These are phyloP conservation scores for Halichoeres trimaculatus DNA, from an alignment of 2,113 vertebrate genomes.

Conservation along the genomic window DNA sequence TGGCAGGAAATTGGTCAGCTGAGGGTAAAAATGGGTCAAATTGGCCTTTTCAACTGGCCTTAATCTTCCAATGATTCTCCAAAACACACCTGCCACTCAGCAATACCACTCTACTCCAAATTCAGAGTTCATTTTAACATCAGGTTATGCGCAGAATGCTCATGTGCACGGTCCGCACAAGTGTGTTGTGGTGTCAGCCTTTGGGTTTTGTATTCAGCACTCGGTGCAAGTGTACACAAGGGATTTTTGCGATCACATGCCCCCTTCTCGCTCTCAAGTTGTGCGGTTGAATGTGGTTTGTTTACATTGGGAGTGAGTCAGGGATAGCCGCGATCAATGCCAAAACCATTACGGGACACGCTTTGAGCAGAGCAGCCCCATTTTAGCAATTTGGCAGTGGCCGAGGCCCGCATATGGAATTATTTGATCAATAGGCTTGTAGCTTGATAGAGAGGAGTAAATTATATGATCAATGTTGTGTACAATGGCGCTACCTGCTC, in stretches of 20 bases:
- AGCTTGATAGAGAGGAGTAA: constrained; percentile 85
- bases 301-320: constrained; percentile 79
- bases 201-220: constrained; percentile 14
- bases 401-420: constrained; percentile 80
- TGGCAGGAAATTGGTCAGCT: constrained; percentile 69
- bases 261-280: constrained; percentile 40
- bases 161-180: constrained; percentile 8
- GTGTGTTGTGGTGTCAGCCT: constrained; percentile 10
- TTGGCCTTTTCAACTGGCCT: constrained; percentile 76
- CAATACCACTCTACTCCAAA: constrained; percentile 47
- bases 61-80: constrained; percentile 80
- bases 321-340: constrained; percentile 76
- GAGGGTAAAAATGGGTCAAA: constrained; percentile 81
- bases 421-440: constrained; percentile 85
- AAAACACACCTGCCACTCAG: constrained; percentile 58
- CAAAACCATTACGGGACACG: constrained; percentile 80
- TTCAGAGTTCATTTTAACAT: constrained; percentile 71
- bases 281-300: constrained; percentile 75
- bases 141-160: constrained; percentile 46
- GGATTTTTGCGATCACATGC: constrained; percentile 26
- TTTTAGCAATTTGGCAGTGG: constrained; percentile 83
- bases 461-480: constrained; percentile 86
- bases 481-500: constrained; percentile 58
- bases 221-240: constrained; percentile 7
- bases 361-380: constrained; percentile 79